A percentile compares a stretch with the other conserved stretches of the same genome.
Conservation (phyloP, 2,888 invertebrate species). For the Vanessa cardui region DNA sequence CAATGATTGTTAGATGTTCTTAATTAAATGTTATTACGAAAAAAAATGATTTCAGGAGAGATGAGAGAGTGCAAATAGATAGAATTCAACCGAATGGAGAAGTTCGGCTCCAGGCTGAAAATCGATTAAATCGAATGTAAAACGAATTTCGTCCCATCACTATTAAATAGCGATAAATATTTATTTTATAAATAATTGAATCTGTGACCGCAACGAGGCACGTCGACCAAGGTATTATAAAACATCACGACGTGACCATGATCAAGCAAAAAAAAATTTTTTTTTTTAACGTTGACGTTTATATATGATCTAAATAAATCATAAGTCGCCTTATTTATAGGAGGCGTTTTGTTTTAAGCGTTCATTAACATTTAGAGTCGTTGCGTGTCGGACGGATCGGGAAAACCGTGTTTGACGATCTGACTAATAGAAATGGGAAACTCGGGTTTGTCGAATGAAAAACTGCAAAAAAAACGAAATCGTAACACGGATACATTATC, state of each 20-base stretch:
- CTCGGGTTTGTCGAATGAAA: not conserved
- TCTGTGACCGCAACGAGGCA: constrained; percentile 13
- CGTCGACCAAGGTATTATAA: not conserved
- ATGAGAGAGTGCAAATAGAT: no score
- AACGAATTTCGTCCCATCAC: no score
- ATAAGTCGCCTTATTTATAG: constrained; percentile 25
- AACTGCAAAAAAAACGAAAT: not conserved
- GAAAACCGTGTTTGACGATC: constrained; percentile 17
- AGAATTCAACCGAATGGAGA: no score
- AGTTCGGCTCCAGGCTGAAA: no score
- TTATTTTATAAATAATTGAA: constrained; percentile 11
- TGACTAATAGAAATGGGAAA: constrained; percentile 9
- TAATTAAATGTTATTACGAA: no score
- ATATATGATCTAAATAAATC: constrained; percentile 30
- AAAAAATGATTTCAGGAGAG: no score
- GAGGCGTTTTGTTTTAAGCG: constrained; percentile 19
- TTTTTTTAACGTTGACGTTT: constrained; percentile 16
- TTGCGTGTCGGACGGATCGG: constrained; percentile 1
- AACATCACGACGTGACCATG: constrained; percentile 1
- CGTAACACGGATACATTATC: not conserved
- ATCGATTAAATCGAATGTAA: no score
- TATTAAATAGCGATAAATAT: constrained; percentile 6
- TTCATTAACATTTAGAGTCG: constrained; percentile 20
- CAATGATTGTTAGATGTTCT: no score
- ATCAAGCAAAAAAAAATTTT: not conserved